Evolutionary conservation across 1,140 invertebrate genomes (phyloP), one percentile per base, ranked within the genome.

Genomic region (Panonychus citri): DNA sequence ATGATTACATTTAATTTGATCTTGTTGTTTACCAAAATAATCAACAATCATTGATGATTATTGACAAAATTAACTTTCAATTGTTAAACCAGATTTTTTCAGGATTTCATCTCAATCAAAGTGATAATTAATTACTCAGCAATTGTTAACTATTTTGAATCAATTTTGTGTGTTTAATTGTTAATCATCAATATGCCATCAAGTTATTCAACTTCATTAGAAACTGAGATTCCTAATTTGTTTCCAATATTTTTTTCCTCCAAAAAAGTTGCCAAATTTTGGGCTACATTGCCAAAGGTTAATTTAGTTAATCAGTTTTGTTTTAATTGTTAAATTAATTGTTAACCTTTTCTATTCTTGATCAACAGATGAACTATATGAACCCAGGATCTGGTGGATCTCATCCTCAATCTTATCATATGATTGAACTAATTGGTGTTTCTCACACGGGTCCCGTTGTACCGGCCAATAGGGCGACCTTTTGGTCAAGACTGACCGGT

Each of bases 361-460:
- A 12, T 39, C n/a, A n/a, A n/a, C 34, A 34, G 46, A 46, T 28
- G 49, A 55, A 28, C n/a, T 43, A 42, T 26, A 59, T 59, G 46
- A 59, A 28, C 40, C 49, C 21, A 19, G 49, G 37, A 24, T 8
- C 21, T 7, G 26, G 30, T 15, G 49, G 49, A 19, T 48, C 49
- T 34, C 40, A 42, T 2, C 37, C 57, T 25, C 40, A 59, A 50
- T 27, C 39, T 15, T 55, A 89, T 65, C 86, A 85, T 67, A 77
- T 83, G 26, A 71, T 93, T 63, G 86, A 93, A 68, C 73, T 90
- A 54, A 78, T 79, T 57, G 87, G 84, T 68, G 82, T 93, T 43
- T 88, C 81, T 64, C 83, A 91, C 66, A 85, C 85, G 27, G 83
- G 83, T 57, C 81, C 84, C 73, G 81, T 86, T 59, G 82, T 85